A percentile compares a stretch with the other conserved stretches of the same genome.
These are phyloP conservation scores for Drosophila sulfurigaster DNA, from an alignment of 1,140 invertebrate genomes.

Conservation along the genomic window DNA sequence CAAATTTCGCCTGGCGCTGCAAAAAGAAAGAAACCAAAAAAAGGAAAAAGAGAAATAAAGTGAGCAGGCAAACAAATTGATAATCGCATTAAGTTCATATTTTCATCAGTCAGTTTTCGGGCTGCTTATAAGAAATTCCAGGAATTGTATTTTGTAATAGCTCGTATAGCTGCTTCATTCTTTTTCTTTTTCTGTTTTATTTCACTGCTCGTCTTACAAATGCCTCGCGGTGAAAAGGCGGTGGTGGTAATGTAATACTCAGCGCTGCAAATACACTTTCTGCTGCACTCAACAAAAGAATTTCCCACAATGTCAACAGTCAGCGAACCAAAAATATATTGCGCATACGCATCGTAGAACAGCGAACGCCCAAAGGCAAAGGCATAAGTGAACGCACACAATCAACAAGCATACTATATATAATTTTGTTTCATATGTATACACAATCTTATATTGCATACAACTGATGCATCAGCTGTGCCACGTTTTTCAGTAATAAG, in stretches of 20 bases:
- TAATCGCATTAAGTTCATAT: conserved; percentile 48
- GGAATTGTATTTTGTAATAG: conserved; percentile 74
- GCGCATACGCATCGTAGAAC: conserved; percentile 70
- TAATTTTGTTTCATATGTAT: conserved; percentile 4
- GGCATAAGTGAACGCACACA: not conserved
- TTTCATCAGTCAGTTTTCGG: not conserved
- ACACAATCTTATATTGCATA: not conserved
- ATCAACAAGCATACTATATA: not conserved
- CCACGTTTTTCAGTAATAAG: too few species aligned
- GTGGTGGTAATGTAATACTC: conserved; percentile 63
- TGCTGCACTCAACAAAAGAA: conserved; percentile 72
- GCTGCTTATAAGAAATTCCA: conserved; percentile 54
- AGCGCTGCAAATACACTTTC: conserved; percentile 40
- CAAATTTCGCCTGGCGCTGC: conserved; percentile 42
- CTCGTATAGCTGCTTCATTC: conserved; percentile 34
- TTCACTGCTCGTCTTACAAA: conserved; percentile 48
- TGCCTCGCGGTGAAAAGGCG: conserved; percentile 12
- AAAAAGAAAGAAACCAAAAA: conserved; percentile 40
- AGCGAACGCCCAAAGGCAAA: not conserved
- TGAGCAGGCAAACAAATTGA: conserved; percentile 47
- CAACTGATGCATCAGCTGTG: too few species aligned
- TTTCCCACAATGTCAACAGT: conserved; percentile 76
- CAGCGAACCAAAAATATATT: conserved; percentile 48
- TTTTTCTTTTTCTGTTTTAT: not conserved
- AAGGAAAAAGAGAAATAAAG: conserved; percentile 17